A percentile compares a stretch with the other conserved stretches of the same genome.
Conservation (phyloP, 2,888 invertebrate genomes). For the Conops quadrifasciatus region DNA sequence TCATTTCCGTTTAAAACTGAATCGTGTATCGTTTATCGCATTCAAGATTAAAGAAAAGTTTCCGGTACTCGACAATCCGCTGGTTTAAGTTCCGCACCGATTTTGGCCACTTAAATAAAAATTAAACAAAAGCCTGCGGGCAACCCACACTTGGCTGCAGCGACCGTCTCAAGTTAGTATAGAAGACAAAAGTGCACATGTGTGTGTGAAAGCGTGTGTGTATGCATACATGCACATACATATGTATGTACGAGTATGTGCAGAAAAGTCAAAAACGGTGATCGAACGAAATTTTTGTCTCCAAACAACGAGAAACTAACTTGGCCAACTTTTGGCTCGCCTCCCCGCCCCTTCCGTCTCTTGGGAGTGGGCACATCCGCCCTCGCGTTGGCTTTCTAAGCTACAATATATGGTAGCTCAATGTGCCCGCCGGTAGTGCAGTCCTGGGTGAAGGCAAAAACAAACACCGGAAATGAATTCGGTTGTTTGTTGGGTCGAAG, state of each 20-base stretch:
- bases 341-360: background rate
- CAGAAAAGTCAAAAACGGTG: background rate
- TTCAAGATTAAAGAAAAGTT: no score
- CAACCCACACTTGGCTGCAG: background rate
- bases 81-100: background rate
- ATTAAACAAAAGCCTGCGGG: conserved; percentile 19
- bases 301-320: background rate
- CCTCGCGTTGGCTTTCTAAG: background rate
- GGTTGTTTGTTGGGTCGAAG: background rate
- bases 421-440: background rate
- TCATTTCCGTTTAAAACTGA: no score
- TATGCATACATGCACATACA: background rate
- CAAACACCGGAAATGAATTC: conserved; percentile 6
- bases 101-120: conserved; percentile 29
- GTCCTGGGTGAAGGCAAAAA: background rate
- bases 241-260: background rate
- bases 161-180: no score
- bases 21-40: no score
- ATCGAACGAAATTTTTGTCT: conserved; percentile 10
- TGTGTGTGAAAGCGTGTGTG: no score
- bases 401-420: background rate
- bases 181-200: background rate
- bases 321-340: conserved; percentile 12
- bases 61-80: no score
- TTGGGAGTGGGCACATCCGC: background rate